A percentile compares a stretch with the other conserved stretches of the same genome.
Evolutionary conservation across 2,888 invertebrate species (phyloP).

Genomic region (Aporophyla nigra): DNA sequence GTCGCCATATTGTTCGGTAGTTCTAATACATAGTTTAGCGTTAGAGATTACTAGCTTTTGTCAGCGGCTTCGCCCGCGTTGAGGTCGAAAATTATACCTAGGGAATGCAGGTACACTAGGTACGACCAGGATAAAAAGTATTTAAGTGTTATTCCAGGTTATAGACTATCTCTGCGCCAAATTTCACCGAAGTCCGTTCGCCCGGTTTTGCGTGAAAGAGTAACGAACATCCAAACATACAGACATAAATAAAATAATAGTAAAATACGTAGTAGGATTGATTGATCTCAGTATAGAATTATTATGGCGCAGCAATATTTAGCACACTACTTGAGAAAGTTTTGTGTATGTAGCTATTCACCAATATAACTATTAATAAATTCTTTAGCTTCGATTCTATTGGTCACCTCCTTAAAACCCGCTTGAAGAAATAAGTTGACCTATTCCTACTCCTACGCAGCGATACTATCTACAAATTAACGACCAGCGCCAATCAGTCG

Average conservation of each 20-base stretch:
- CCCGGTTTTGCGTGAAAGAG: too few species aligned
- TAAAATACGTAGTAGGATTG: too few species aligned
- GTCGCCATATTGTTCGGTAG: too few species aligned
- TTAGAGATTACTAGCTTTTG: neutral
- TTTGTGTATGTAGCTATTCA: neutral
- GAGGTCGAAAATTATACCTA: too few species aligned
- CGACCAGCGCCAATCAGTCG: slow-evolving; percentile 13
- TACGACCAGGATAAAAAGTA: too few species aligned
- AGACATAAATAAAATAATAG: too few species aligned
- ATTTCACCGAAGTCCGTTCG: too few species aligned
- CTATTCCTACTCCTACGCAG: slow-evolving; percentile 28
- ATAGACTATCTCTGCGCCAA: too few species aligned
- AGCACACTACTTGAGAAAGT: neutral
- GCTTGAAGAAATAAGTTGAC: slow-evolving; percentile 12
- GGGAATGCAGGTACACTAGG: too few species aligned
- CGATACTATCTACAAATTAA: slow-evolving; percentile 15
- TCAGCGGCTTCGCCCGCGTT: too few species aligned
- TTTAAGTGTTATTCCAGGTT: too few species aligned
- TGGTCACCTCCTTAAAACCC: neutral
- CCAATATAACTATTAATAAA: neutral
- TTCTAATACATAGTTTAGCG: neutral
- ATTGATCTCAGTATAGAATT: neutral
- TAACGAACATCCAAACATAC: too few species aligned
- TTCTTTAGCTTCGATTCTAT: neutral
- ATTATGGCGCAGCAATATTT: neutral